Conservation (phyloP, 2,888 invertebrate genomes). For the Alitta virens region DNA sequence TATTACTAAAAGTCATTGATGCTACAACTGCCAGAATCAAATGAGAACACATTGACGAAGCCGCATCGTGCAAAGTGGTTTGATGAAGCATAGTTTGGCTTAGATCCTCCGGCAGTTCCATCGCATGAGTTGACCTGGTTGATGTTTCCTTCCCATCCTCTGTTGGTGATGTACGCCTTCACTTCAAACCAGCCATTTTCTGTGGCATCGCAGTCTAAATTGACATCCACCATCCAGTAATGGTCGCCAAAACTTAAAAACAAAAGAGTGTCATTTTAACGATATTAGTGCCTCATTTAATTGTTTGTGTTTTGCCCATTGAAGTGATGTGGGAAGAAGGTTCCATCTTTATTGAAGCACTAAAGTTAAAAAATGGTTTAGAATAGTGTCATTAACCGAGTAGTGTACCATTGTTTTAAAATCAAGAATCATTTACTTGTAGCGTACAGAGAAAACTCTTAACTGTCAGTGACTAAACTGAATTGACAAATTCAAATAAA, state of each 20-base stretch:
- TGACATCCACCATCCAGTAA: slow-evolving; percentile 56
- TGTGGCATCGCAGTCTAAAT: slow-evolving; percentile 53
- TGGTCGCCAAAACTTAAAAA: slow-evolving; percentile 34
- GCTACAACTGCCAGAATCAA: not conserved
- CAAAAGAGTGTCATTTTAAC: not conserved
- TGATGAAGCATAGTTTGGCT: not conserved
- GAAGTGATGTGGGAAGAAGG: too few relatives aligned
- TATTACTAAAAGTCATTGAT: slow-evolving; percentile 3
- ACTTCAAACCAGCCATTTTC: slow-evolving; percentile 56
- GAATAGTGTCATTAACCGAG: too few relatives aligned
- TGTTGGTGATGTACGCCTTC: slow-evolving; percentile 36
- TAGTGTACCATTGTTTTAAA: too few relatives aligned
- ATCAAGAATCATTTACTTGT: too few relatives aligned
- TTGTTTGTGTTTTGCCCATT: too few relatives aligned
- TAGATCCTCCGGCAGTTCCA: not conserved
- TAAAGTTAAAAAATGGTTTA: too few relatives aligned
- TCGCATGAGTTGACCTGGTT: slow-evolving; percentile 1
- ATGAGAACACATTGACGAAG: slow-evolving; percentile 19
- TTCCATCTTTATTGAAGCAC: too few relatives aligned
- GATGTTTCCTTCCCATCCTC: slow-evolving; percentile 15
- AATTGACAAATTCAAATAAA: not conserved
- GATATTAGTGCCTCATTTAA: too few relatives aligned
- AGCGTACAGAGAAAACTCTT: too few relatives aligned
- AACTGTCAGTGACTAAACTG: too few relatives aligned
- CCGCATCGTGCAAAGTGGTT: slow-evolving; percentile 23